Base-by-base conservation (phyloP, 2,113 vertebrate species). In the Halcyon malimbica region DNA sequence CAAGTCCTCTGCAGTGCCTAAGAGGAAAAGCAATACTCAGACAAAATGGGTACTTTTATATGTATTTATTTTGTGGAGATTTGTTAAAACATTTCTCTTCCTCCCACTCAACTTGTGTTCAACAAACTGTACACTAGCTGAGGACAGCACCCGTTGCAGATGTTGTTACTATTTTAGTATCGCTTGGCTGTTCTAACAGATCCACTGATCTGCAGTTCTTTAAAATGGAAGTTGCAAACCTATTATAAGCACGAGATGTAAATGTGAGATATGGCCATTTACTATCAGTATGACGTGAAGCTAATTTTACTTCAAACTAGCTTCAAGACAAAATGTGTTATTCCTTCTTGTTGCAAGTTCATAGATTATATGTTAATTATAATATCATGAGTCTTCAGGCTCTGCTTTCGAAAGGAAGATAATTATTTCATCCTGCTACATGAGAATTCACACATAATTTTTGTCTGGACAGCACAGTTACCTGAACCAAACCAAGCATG, bases 111-210 rank as follows among this genome's bases (percentile, higher is more conserved):
- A 79, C 89, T 96, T 73, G 42, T 93, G 94, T 93, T 95, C 89
- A 84, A 29, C 81, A 89, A 92, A 96, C 94, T 79, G 64, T 87
- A 86, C n/a, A 0, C 65, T 56, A 92, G 92, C 76, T 94, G 51
- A 82, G 86, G 87, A 96, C 86, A 87, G 86, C 31, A 84, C 44
- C 4, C n/a, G 0, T 44, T 96, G 83, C 92, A 95, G 94, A 93
- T 94, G 96, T 97, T 96, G 93, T 93, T 95, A 63, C 95, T 96
- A 95, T 97, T 94, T 94, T 69, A 25, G 69, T 73, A 28, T 89
- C 71, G 80, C 89, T 84, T 68, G 76, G 83, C 78, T 82, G 35
- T 89, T 94, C 74, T 87, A 54, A 37, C 68, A 83, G 83, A 90
- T 71, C 54, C 39, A 56, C 29, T 70, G 86, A 62, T 96, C 70